Evolutionary conservation across 2,113 vertebrate species (phyloP).

Genomic region (Chloropsis hardwickii): DNA sequence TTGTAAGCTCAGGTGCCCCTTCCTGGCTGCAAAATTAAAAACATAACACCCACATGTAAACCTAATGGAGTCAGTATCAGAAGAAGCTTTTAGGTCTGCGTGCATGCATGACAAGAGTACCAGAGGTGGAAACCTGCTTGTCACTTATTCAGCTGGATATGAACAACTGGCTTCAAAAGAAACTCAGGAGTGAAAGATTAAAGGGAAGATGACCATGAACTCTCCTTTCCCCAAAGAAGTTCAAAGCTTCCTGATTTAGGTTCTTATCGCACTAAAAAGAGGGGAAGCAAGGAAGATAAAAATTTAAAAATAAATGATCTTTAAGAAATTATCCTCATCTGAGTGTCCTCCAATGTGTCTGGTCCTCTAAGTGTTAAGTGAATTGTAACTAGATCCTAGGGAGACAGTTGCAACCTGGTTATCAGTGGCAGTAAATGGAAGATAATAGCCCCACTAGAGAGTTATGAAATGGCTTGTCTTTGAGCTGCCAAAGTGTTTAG

Average conservation of each 20-base stretch:
- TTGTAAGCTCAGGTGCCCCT: not conserved
- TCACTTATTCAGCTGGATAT: slow-evolving; percentile 32
- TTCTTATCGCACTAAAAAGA: slow-evolving; percentile 58
- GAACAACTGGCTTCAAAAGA: slow-evolving; percentile 62
- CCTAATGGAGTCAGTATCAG: not conserved
- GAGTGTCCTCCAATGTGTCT: slow-evolving; percentile 51
- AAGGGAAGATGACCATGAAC: slow-evolving; percentile 55
- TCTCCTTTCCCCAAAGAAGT: slow-evolving; percentile 55
- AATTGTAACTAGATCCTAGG: slow-evolving; percentile 76
- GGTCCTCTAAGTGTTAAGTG: slow-evolving; percentile 79
- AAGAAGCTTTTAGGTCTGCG: slow-evolving; percentile 33
- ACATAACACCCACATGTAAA: not conserved
- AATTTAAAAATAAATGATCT: slow-evolving; percentile 71
- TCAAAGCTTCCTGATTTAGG: slow-evolving; percentile 54
- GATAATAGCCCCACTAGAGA: slow-evolving; percentile 86
- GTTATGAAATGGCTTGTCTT: slow-evolving; percentile 87
- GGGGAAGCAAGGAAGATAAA: slow-evolving; percentile 67
- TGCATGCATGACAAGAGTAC: not conserved
- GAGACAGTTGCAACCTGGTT: slow-evolving; percentile 83
- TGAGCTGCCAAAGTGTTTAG: slow-evolving; percentile 90
- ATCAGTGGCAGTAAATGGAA: slow-evolving; percentile 88
- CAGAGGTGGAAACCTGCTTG: slow-evolving; percentile 33
- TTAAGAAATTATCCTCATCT: slow-evolving; percentile 49
- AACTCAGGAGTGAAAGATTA: slow-evolving; percentile 54
- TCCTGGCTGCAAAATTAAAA: not conserved